A percentile compares a stretch with the other conserved stretches of the same genome.
These are phyloP conservation scores for Idaea biselata DNA, from an alignment of 2,888 invertebrate species.

Conservation along the genomic window DNA sequence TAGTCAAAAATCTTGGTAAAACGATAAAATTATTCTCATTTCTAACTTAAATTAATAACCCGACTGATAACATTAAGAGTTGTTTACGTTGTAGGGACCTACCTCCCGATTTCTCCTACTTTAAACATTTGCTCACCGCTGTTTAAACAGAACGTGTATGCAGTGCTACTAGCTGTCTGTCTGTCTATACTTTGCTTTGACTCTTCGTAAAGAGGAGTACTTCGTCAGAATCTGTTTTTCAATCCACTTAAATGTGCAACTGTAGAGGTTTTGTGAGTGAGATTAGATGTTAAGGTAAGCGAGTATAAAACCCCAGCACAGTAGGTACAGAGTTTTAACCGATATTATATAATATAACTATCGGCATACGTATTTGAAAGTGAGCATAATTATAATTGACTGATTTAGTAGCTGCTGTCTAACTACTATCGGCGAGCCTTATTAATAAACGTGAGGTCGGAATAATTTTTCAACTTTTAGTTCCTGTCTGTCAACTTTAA, in stretches of 20 bases:
- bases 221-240: neutral
- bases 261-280: conserved; percentile 21
- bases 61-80: conserved; percentile 44
- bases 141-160: conserved; percentile 36
- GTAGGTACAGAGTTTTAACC: no score
- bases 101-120: conserved; percentile 57
- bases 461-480: no score
- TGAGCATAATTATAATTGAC: no score
- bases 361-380: no score
- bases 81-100: conserved; percentile 49
- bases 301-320: no score
- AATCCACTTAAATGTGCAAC: conserved; percentile 47
- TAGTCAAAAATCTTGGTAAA: no score
- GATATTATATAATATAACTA: no score
- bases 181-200: neutral
- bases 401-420: no score
- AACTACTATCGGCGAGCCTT: no score
- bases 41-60: conserved; percentile 34
- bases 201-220: neutral
- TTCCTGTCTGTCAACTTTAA: no score
- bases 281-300: neutral
- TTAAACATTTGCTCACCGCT: conserved; percentile 67
- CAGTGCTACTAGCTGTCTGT: neutral
- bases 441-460: no score
- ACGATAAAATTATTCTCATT: conserved; percentile 3